Percentiles rank a stretch among this genome's conserved stretches.
phyloP scores from a whole-genome alignment of 2,113 vertebrate genomes.

The Taxidea taxus region DNA sequence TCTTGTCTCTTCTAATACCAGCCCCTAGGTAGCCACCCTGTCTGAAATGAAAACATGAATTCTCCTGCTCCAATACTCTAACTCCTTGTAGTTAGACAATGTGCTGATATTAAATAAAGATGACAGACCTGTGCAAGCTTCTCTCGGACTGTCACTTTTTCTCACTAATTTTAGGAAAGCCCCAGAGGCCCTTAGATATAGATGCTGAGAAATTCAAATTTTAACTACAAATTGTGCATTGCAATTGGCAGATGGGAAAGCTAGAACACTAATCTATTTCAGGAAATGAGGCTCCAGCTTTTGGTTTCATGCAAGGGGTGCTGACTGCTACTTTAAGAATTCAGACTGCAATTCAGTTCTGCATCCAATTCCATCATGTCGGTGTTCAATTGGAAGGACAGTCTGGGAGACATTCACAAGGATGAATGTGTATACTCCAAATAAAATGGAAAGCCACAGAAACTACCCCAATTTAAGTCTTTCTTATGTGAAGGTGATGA shows the following conservation, averaged over 20 bases:
- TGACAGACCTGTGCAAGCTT: slow-evolving; percentile 33
- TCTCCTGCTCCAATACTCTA: slow-evolving; percentile 50
- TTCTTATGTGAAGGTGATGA: background rate
- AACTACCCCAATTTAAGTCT: background rate
- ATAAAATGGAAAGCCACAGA: background rate
- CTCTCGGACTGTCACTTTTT: slow-evolving; percentile 52
- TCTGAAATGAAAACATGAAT: slow-evolving; percentile 49
- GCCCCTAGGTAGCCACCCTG: slow-evolving; percentile 30
- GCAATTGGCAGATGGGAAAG: slow-evolving; percentile 70
- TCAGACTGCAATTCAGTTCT: background rate
- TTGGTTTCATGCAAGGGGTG: slow-evolving; percentile 38
- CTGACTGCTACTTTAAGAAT: slow-evolving; percentile 35
- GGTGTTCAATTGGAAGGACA: background rate
- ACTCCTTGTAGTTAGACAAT: slow-evolving; percentile 50
- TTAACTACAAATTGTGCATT: slow-evolving; percentile 53
- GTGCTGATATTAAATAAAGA: slow-evolving; percentile 68
- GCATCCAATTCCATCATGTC: background rate
- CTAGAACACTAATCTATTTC: slow-evolving; percentile 55
- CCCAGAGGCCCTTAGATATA: slow-evolving; percentile 30
- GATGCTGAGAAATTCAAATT: slow-evolving; percentile 68
- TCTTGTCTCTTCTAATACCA: background rate
- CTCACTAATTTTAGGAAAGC: slow-evolving; percentile 62
- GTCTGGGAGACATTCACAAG: background rate
- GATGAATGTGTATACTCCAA: background rate
- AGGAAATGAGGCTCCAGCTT: slow-evolving; percentile 32